A percentile compares a stretch with the other conserved stretches of the same genome.
Evolutionary conservation across 1,140 invertebrate species (phyloP).

Genomic region (Aplysia californica): DNA sequence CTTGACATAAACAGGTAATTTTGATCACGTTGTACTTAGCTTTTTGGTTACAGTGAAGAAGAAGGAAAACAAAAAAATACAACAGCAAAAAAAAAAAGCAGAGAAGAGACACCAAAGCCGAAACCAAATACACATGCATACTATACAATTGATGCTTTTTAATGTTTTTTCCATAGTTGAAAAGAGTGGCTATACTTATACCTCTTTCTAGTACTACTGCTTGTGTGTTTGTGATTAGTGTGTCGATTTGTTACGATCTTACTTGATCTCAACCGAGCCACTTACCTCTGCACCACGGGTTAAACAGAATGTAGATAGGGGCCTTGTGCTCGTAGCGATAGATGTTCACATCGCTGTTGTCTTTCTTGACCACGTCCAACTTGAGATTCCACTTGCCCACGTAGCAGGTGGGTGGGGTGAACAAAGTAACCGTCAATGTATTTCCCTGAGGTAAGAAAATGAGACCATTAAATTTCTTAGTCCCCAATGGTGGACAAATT

Average conservation of each 20-base stretch:
- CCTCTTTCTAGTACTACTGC: background rate
- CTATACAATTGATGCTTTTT: background rate
- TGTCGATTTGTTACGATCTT: slow-evolving; percentile 3
- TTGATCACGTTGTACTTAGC: too few relatives aligned
- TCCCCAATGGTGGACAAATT: too few relatives aligned
- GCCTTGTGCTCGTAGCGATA: slow-evolving; percentile 75
- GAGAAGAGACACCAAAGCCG: too few relatives aligned
- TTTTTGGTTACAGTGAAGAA: too few relatives aligned
- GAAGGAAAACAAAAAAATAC: too few relatives aligned
- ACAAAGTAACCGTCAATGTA: slow-evolving; percentile 32
- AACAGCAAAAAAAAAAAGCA: too few relatives aligned
- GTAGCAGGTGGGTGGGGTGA: slow-evolving; percentile 74
- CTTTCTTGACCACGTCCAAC: slow-evolving; percentile 80
- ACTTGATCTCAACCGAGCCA: background rate
- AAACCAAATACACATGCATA: background rate
- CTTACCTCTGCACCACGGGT: slow-evolving; percentile 40
- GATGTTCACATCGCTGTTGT: slow-evolving; percentile 61
- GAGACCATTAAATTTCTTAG: background rate
- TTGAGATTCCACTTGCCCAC: too few relatives aligned
- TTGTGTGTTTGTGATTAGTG: background rate
- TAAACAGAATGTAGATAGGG: slow-evolving; percentile 27
- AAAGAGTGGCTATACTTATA: slow-evolving; percentile 5
- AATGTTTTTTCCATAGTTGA: slow-evolving; percentile 33
- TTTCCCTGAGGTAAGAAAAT: slow-evolving; percentile 22
- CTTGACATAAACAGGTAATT: too few relatives aligned